Percentiles rank a stretch among this genome's conserved stretches.
Conservation (phyloP, 1,140 invertebrate species). For the Aphaenogaster ashmeadi region DNA sequence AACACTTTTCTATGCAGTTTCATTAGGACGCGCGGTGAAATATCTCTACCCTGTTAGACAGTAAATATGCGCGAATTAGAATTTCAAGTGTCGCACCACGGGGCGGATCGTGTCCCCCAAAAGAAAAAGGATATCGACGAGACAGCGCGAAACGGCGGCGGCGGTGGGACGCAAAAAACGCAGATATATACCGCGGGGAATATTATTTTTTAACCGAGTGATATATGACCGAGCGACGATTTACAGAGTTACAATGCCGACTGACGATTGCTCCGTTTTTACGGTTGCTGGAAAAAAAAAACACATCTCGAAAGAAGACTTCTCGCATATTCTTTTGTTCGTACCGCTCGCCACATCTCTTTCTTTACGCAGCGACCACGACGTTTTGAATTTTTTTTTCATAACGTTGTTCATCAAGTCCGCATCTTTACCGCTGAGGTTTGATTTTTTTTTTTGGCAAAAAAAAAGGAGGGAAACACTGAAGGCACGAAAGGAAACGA, state of each 20-base stretch:
- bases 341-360: conserved; percentile 22
- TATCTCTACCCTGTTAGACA: conserved; percentile 72
- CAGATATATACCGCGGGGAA: conserved; percentile 37
- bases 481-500: conserved; percentile 20
- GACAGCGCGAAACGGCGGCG: neutral
- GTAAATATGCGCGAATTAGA: conserved; percentile 77
- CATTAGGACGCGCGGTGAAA: conserved; percentile 73
- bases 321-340: conserved; percentile 20
- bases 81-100: conserved; percentile 72
- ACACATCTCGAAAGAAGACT: conserved; percentile 23
- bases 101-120: neutral
- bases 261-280: conserved; percentile 75
- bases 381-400: conserved; percentile 47
- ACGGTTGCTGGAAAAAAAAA: conserved; percentile 31
- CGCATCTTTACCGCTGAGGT: conserved; percentile 66
- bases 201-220: conserved; percentile 76
- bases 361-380: conserved; percentile 46
- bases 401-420: neutral
- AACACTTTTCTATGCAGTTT: conserved; percentile 44
- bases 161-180: conserved; percentile 32
- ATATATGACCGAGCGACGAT: conserved; percentile 75
- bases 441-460: conserved; percentile 75
- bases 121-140: conserved; percentile 76
- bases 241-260: conserved; percentile 73
- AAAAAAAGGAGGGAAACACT: conserved; percentile 72